These are phyloP conservation scores for Patagioenas fasciata DNA, from an alignment of 2,113 vertebrate species.

Conservation along the genomic window DNA sequence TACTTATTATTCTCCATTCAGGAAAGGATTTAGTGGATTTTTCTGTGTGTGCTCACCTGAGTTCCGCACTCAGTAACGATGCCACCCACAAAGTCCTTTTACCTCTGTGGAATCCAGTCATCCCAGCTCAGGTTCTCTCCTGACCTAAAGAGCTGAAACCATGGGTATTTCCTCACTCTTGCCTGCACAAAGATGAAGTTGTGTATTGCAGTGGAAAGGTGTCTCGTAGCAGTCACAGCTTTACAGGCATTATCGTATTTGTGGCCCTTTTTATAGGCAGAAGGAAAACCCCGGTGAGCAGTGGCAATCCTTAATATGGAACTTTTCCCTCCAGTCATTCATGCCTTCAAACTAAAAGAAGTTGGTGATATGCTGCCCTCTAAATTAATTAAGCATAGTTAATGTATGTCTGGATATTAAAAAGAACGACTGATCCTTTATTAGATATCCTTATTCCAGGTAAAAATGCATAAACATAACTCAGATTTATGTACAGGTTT, in stretches of 20 bases:
- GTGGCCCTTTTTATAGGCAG: not conserved
- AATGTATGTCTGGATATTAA: not conserved
- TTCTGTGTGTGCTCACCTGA: accelerated
- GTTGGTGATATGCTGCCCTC: not conserved
- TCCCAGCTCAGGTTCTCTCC: not conserved
- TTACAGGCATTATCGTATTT: not conserved
- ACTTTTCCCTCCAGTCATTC: not conserved
- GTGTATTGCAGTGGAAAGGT: not conserved
- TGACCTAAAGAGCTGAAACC: not conserved
- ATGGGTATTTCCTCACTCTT: not conserved
- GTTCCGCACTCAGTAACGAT: not conserved
- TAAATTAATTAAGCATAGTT: not conserved
- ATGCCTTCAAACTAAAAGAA: not conserved
- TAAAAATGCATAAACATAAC: not conserved
- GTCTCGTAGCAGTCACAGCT: not conserved
- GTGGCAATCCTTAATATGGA: not conserved
- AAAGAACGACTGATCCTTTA: not conserved
- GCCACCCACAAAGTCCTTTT: not conserved
- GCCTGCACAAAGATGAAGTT: not conserved
- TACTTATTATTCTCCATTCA: not conserved
- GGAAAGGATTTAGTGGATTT: not conserved
- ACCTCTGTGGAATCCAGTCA: not conserved
- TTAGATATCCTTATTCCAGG: not conserved
- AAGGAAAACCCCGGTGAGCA: not conserved
- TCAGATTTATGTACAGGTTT: not conserved